These are phyloP conservation scores for Eremophila alpestris DNA, from an alignment of 2,797 vertebrate genomes.

Conservation along the genomic window DNA sequence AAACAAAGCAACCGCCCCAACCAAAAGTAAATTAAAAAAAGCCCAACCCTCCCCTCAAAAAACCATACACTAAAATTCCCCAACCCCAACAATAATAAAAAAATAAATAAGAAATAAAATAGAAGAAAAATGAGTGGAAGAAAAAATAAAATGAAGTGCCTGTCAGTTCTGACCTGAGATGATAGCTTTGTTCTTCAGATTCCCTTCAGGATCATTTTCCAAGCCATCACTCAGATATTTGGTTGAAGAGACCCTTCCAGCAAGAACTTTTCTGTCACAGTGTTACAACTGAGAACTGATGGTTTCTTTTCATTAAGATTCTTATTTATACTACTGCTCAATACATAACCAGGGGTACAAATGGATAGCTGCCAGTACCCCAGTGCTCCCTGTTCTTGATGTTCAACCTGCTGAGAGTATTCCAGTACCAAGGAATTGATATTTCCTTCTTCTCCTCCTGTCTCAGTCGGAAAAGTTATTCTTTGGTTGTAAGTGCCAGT, in stretches of 20 bases:
- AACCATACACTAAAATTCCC: rapidly evolving
- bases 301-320: constrained; percentile 27
- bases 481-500: neutral
- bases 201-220: neutral
- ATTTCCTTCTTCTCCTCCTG: neutral
- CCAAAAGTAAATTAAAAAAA: neutral
- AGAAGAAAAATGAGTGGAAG: neutral
- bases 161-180: neutral
- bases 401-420: neutral
- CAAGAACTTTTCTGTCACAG: neutral
- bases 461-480: neutral
- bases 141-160: neutral
- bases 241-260: neutral
- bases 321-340: neutral
- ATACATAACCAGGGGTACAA: neutral
- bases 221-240: neutral
- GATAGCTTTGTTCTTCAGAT: neutral
- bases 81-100: rapidly evolving
- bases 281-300: neutral
- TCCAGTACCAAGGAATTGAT: neutral
- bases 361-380: neutral
- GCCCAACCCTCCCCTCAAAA: rapidly evolving
- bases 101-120: neutral
- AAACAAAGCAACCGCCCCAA: neutral
- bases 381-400: neutral